A percentile compares a stretch with the other conserved stretches of the same genome.
phyloP scores from a whole-genome alignment of 2,888 invertebrate genomes.

The Caenorhabditis parvicauda region DNA sequence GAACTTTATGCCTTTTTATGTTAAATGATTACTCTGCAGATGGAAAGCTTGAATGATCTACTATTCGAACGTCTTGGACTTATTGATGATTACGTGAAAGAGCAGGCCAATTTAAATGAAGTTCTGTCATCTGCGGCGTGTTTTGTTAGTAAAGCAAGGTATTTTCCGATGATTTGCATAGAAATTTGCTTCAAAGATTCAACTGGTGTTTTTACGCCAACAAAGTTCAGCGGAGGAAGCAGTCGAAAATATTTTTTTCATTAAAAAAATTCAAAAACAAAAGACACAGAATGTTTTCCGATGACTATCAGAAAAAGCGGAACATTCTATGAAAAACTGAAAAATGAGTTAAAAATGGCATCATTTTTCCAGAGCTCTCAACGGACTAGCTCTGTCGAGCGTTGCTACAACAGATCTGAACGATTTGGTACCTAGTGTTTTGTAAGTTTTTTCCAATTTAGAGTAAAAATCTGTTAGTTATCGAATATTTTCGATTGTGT shows the following conservation, averaged over 20 bases:
- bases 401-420: constrained; percentile 22
- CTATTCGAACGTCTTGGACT: constrained; percentile 14
- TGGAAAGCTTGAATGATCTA: constrained; percentile 8
- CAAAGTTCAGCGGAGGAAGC: too few relatives aligned
- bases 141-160: too few relatives aligned
- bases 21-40: constrained; percentile 5
- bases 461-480: not conserved
- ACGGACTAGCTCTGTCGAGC: constrained; percentile 27
- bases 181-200: too few relatives aligned
- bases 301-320: too few relatives aligned
- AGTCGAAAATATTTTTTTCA: too few relatives aligned
- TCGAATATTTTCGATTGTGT: not conserved
- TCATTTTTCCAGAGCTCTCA: constrained; percentile 14
- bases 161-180: too few relatives aligned
- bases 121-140: too few relatives aligned
- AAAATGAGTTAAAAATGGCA: constrained; percentile 7
- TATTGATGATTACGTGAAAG: constrained; percentile 10
- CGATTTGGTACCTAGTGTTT: constrained; percentile 21
- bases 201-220: too few relatives aligned
- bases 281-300: too few relatives aligned
- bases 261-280: too few relatives aligned
- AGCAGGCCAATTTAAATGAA: too few relatives aligned
- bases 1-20: too few relatives aligned
- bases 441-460: not conserved
- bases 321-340: constrained; percentile 1